Conservation (phyloP, 2,888 invertebrate species). For the Leptinotarsa rubiginosa region DNA sequence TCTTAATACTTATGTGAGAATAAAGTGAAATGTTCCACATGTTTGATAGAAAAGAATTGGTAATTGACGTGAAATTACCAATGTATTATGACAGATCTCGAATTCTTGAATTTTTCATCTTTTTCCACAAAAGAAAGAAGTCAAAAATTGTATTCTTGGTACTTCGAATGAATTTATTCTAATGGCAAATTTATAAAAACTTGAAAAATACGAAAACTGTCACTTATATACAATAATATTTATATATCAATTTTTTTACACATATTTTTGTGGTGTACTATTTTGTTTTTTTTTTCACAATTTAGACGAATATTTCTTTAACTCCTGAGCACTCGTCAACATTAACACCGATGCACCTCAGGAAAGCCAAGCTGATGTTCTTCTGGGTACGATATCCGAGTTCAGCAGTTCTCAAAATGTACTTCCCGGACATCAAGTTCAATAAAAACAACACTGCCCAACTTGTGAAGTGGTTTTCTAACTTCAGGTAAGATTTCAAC, state of each 20-base stretch:
- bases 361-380: slow-evolving; percentile 99
- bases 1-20: slow-evolving; percentile 37
- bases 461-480: slow-evolving; percentile 99
- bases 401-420: slow-evolving; percentile 98
- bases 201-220: too few relatives aligned
- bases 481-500: slow-evolving; percentile 89
- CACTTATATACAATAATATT: slow-evolving; percentile 12
- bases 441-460: slow-evolving; percentile 99
- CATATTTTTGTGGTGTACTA: slow-evolving; percentile 16
- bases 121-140: not conserved
- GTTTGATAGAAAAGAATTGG: slow-evolving; percentile 54
- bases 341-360: slow-evolving; percentile 98
- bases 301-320: slow-evolving; percentile 74
- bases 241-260: not conserved
- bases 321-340: slow-evolving; percentile 93
- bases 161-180: too few relatives aligned
- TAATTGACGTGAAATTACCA: slow-evolving; percentile 40
- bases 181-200: too few relatives aligned
- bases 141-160: not conserved
- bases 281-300: slow-evolving; percentile 51
- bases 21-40: slow-evolving; percentile 44
- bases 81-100: not conserved
- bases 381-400: slow-evolving; percentile 99
- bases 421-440: slow-evolving; percentile 99
- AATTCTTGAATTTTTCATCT: too few relatives aligned